Evolutionary conservation across 2,888 invertebrate genomes (phyloP).

Genomic region (Eulithis testata): DNA sequence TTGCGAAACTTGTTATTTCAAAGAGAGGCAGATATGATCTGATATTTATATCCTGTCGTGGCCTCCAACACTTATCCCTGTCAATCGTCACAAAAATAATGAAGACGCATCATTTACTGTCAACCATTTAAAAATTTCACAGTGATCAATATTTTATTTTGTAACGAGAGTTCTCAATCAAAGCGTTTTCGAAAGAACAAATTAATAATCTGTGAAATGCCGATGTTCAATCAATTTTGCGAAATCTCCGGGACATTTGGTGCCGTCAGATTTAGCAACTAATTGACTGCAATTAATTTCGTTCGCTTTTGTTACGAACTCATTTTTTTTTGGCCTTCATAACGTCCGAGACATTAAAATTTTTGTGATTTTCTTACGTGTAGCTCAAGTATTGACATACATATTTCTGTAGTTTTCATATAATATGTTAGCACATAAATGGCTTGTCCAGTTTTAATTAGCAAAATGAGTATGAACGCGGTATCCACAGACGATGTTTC

Average conservation of each 20-base stretch:
- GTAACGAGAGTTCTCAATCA: constrained; percentile 44
- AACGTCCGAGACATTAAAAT: too few relatives aligned
- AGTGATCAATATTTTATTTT: constrained; percentile 35
- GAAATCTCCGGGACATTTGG: constrained; percentile 39
- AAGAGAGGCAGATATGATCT: too few relatives aligned
- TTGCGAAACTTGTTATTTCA: too few relatives aligned
- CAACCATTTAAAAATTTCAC: constrained; percentile 32
- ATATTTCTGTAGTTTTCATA: too few relatives aligned
- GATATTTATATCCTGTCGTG: too few relatives aligned
- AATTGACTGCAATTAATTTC: constrained; percentile 20
- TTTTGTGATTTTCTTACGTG: too few relatives aligned
- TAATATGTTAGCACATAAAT: too few relatives aligned
- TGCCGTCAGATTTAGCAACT: constrained; percentile 28
- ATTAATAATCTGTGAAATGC: constrained; percentile 41
- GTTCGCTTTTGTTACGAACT: not conserved
- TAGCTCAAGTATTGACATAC: too few relatives aligned
- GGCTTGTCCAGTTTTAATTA: too few relatives aligned
- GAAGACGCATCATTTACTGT: constrained; percentile 32
- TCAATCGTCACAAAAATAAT: constrained; percentile 24
- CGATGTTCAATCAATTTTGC: constrained; percentile 42
- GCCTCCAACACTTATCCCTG: not conserved
- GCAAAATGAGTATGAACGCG: too few relatives aligned
- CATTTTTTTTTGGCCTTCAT: too few relatives aligned
- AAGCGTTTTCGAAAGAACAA: constrained; percentile 39
- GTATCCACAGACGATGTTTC: too few relatives aligned